Percentiles rank a stretch among this genome's conserved stretches.
These are phyloP conservation scores for Drosophila seclusa DNA, from an alignment of 2,888 invertebrate genomes.

Conservation along the genomic window DNA sequence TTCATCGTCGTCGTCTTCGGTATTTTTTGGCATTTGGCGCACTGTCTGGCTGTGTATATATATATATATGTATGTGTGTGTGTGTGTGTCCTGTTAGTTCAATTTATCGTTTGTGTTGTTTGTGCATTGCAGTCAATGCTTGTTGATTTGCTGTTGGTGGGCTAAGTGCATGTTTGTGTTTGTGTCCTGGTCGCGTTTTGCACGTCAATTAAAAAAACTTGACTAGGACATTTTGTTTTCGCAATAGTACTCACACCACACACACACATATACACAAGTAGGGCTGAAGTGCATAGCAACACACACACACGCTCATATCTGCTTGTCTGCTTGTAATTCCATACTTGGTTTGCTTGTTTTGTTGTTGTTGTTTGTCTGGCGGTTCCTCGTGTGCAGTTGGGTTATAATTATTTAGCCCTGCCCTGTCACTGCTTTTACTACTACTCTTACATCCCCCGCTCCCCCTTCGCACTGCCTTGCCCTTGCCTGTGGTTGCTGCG, in stretches of 20 bases:
- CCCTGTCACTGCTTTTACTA: slow-evolving; percentile 53
- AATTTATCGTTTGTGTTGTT: slow-evolving; percentile 31
- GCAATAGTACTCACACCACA: slow-evolving; percentile 8
- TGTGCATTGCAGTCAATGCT: slow-evolving; percentile 49
- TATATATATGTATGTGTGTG: slow-evolving; percentile 6
- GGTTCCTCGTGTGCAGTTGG: slow-evolving; percentile 64
- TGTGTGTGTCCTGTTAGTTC: slow-evolving; percentile 21
- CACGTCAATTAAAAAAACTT: slow-evolving; percentile 74
- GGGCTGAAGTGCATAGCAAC: slow-evolving; percentile 1
- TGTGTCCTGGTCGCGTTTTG: slow-evolving; percentile 46
- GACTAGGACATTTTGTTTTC: slow-evolving; percentile 41
- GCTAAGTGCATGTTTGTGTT: slow-evolving; percentile 24
- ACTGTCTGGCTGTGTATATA: slow-evolving; percentile 29
- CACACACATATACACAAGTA: slow-evolving; percentile 2
- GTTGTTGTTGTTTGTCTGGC: slow-evolving; percentile 58
- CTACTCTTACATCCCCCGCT: not conserved
- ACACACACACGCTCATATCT: slow-evolving; percentile 18
- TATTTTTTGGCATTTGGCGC: slow-evolving; percentile 57
- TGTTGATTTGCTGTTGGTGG: slow-evolving; percentile 68
- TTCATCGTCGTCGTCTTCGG: slow-evolving; percentile 58
- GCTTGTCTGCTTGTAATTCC: slow-evolving; percentile 55
- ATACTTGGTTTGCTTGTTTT: slow-evolving; percentile 52
- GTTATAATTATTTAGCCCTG: slow-evolving; percentile 77
- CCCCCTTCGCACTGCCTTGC: not conserved
- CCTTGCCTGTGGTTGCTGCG: slow-evolving; percentile 38